phyloP scores from a whole-genome alignment of 2,113 vertebrate genomes.

The Collichthys lucidus region DNA sequence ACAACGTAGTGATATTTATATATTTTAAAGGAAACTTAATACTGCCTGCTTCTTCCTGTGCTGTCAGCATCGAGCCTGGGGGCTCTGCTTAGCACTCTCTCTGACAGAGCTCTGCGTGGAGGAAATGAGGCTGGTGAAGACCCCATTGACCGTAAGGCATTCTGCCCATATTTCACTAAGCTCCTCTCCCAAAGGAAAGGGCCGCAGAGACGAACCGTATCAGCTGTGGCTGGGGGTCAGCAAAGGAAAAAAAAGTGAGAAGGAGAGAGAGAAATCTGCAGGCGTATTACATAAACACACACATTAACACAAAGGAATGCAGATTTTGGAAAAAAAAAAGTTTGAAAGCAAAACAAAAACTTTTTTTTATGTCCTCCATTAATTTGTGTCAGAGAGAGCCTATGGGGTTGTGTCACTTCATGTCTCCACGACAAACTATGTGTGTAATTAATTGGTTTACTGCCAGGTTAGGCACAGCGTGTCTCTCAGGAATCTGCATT shows the following conservation, averaged over 20 bases:
- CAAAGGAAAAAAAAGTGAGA: constrained; percentile 4
- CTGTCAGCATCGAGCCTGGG: constrained; percentile 29
- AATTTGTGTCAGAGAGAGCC: neutral
- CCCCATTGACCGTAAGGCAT: constrained; percentile 60
- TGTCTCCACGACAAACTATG: constrained; percentile 51
- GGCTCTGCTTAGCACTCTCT: constrained; percentile 25
- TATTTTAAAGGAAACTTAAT: constrained; percentile 48
- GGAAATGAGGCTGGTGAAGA: constrained; percentile 60
- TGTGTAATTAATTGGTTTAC: constrained; percentile 73
- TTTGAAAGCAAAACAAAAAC: constrained; percentile 15
- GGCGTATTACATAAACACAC: neutral
- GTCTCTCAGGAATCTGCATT: constrained; percentile 75
- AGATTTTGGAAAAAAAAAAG: neutral
- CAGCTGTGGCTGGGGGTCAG: constrained; percentile 36
- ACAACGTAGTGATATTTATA: constrained; percentile 46
- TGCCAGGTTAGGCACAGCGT: constrained; percentile 61
- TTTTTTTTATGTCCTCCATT: neutral
- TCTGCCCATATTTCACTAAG: constrained; percentile 72
- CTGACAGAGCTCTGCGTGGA: constrained; percentile 29
- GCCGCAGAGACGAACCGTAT: constrained; percentile 60
- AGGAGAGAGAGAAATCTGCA: neutral
- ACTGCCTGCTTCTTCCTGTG: constrained; percentile 34
- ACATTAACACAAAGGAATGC: constrained; percentile 3
- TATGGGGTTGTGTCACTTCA: constrained; percentile 19
- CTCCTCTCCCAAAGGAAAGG: constrained; percentile 54